Percentiles rank a stretch among this genome's conserved stretches.
These are phyloP conservation scores for Drosophila niveifrons DNA, from an alignment of 2,888 invertebrate species.

Conservation along the genomic window DNA sequence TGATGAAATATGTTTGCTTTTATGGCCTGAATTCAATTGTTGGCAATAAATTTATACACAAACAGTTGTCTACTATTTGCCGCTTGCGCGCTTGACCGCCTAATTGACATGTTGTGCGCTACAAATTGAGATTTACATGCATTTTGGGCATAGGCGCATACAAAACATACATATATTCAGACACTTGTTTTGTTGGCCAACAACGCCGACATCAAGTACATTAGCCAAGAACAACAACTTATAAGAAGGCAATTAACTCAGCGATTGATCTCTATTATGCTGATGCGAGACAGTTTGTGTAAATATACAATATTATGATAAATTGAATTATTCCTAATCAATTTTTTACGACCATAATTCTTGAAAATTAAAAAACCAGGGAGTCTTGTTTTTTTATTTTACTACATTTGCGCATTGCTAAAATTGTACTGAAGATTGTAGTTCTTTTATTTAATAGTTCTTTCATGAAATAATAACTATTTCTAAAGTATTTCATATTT, in stretches of 20 bases:
- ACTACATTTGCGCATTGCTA: too few species aligned
- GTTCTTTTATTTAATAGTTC: too few species aligned
- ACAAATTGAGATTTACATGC: slow-evolving; percentile 27
- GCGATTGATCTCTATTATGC: neutral
- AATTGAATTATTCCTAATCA: neutral
- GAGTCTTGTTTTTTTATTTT: too few species aligned
- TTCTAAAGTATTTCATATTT: too few species aligned
- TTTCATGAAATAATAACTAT: too few species aligned
- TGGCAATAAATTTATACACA: slow-evolving; percentile 32
- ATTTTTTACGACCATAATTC: neutral
- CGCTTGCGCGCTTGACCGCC: slow-evolving; percentile 7
- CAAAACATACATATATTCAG: slow-evolving; percentile 3
- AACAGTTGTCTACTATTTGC: slow-evolving; percentile 15
- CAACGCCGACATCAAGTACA: neutral
- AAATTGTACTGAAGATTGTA: too few species aligned
- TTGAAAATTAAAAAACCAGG: neutral
- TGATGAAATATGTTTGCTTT: slow-evolving; percentile 54
- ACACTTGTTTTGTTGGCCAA: slow-evolving; percentile 9
- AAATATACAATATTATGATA: neutral
- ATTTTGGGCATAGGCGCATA: neutral
- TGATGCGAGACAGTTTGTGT: neutral
- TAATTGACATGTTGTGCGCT: slow-evolving; percentile 23
- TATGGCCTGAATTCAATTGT: slow-evolving; percentile 42
- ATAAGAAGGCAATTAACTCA: neutral
- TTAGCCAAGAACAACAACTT: neutral